These are phyloP conservation scores for Lichenostomus cassidix DNA, from an alignment of 2,113 vertebrate species.

Conservation along the genomic window DNA sequence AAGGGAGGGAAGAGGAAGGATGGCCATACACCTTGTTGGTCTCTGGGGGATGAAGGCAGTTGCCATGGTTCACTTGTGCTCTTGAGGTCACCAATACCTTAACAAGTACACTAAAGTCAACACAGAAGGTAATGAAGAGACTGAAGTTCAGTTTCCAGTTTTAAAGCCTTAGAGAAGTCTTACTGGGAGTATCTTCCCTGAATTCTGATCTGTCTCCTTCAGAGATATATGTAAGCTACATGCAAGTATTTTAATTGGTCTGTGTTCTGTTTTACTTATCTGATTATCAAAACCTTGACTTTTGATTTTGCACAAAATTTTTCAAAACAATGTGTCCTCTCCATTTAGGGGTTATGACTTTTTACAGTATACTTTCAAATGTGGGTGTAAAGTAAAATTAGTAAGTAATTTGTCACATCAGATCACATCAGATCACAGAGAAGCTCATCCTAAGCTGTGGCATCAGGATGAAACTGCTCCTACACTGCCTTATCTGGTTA, in stretches of 20 bases:
- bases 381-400: not conserved
- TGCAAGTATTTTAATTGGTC: not conserved
- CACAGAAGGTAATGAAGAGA: not conserved
- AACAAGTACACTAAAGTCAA: not conserved
- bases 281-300: not conserved
- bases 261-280: not conserved
- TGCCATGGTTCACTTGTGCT: not conserved
- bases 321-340: not conserved
- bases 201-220: not conserved
- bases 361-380: not conserved
- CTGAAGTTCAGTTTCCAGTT: not conserved
- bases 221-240: not conserved
- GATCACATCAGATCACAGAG: not conserved
- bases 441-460: not conserved
- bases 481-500: conserved; percentile 61
- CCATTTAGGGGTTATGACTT: not conserved
- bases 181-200: not conserved
- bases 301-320: not conserved
- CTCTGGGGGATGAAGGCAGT: not conserved
- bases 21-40: not conserved
- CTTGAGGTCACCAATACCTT: not conserved
- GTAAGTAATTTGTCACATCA: not conserved
- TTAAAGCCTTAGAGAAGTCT: not conserved
- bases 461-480: not conserved
- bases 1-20: not conserved